phyloP scores from a whole-genome alignment of 2,797 vertebrate species.

The Okamejei kenojei region DNA sequence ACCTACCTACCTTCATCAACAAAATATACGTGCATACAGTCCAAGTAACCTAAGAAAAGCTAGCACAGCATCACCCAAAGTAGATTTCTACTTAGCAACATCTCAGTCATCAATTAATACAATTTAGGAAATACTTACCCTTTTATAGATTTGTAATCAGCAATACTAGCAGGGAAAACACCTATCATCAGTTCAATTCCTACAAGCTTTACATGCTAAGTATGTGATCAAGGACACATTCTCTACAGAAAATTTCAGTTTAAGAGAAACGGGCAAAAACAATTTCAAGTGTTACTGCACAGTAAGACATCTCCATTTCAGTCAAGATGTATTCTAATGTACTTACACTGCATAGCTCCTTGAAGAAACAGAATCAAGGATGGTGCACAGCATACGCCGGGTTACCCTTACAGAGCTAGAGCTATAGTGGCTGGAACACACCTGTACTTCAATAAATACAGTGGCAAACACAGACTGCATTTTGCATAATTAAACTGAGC shows the following conservation, averaged over 20 bases:
- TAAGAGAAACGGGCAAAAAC: slow-evolving; percentile 24
- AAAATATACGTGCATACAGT: background rate
- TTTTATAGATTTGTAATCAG: background rate
- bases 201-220: slow-evolving; percentile 21
- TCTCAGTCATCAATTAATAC: slow-evolving; percentile 16
- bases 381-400: slow-evolving; percentile 86
- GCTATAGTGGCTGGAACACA: slow-evolving; percentile 78
- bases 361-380: slow-evolving; percentile 86
- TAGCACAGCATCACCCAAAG: slow-evolving; percentile 14
- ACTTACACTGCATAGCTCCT: slow-evolving; percentile 95
- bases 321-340: slow-evolving; percentile 72
- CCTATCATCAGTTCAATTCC: slow-evolving; percentile 17
- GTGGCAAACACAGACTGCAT: slow-evolving; percentile 74
- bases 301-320: slow-evolving; percentile 32
- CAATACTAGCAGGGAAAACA: background rate
- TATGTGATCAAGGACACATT: slow-evolving; percentile 9
- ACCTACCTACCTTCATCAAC: slow-evolving; percentile 24
- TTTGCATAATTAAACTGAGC: slow-evolving; percentile 23
- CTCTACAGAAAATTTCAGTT: background rate
- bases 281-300: slow-evolving; percentile 34
- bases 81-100: background rate
- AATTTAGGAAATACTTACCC: slow-evolving; percentile 37
- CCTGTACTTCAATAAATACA: slow-evolving; percentile 83
- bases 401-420: slow-evolving; percentile 88
- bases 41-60: slow-evolving; percentile 14